phyloP scores from a whole-genome alignment of 2,797 vertebrate genomes.

The Parauchenoglanis punctatus region DNA sequence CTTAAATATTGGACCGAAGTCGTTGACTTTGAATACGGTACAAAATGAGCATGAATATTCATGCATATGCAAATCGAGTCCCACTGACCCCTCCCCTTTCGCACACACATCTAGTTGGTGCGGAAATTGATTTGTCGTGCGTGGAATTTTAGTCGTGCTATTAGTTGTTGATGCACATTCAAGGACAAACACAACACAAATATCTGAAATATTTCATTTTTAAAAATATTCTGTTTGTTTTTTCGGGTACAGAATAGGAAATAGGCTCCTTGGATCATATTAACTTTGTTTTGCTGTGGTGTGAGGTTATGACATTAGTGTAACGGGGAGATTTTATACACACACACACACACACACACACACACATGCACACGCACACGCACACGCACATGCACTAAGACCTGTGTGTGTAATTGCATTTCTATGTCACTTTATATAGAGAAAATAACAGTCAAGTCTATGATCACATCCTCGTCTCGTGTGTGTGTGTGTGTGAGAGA shows the following conservation, averaged over 20 bases:
- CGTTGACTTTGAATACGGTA: too few species aligned
- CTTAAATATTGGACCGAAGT: too few species aligned
- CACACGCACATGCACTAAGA: neutral
- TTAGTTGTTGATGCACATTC: too few species aligned
- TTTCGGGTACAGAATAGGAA: neutral
- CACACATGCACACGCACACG: neutral
- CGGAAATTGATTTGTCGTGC: neutral
- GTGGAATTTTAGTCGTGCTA: neutral
- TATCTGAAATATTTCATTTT: neutral
- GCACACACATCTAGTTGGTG: neutral
- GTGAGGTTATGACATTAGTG: neutral
- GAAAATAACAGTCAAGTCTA: conserved; percentile 21
- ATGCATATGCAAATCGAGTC: neutral
- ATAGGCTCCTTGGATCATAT: neutral
- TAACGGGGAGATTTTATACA: neutral
- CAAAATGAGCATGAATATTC: neutral
- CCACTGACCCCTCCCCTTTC: neutral
- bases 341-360: too few species aligned
- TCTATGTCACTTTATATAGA: conserved; percentile 8
- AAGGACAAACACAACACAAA: neutral
- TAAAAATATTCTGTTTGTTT: neutral
- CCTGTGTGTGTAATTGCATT: conserved; percentile 11
- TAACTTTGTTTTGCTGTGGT: neutral
- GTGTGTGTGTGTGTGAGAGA: neutral
- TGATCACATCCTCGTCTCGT: neutral